Conservation (phyloP, 2,113 vertebrate species). For the Paramormyrops kingsleyae region DNA sequence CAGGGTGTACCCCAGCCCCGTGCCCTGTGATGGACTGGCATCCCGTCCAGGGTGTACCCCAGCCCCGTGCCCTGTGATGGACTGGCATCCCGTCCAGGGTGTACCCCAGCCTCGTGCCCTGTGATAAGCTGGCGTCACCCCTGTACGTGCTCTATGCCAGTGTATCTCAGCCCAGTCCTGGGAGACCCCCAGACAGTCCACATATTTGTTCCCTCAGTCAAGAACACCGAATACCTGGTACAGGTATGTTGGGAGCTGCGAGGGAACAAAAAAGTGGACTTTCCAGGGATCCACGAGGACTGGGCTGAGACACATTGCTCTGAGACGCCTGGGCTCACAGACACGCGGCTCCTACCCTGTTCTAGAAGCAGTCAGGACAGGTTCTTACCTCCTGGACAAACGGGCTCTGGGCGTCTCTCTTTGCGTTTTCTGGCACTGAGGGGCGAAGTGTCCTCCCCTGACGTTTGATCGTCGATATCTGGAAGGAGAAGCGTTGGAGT, state of each 20-base stretch:
- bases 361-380: neutral
- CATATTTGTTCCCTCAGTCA: neutral
- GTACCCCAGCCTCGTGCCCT: no score
- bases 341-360: neutral
- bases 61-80: no score
- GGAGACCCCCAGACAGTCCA: neutral
- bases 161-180: neutral
- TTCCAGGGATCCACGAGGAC: neutral
- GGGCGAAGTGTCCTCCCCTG: slow-evolving; percentile 78
- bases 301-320: neutral
- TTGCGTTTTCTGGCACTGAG: slow-evolving; percentile 84
- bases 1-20: no score
- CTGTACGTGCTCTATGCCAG: neutral
- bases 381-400: slow-evolving; percentile 89
- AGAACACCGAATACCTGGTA: neutral
- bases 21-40: no score
- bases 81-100: no score
- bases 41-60: no score
- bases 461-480: slow-evolving; percentile 78
- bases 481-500: slow-evolving; percentile 28
- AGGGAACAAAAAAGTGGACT: neutral
- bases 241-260: neutral
- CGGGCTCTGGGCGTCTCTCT: slow-evolving; percentile 81
- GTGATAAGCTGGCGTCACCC: neutral
- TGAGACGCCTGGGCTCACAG: neutral